phyloP scores from a whole-genome alignment of 1,140 invertebrate species.

The Achatina immaculata region DNA sequence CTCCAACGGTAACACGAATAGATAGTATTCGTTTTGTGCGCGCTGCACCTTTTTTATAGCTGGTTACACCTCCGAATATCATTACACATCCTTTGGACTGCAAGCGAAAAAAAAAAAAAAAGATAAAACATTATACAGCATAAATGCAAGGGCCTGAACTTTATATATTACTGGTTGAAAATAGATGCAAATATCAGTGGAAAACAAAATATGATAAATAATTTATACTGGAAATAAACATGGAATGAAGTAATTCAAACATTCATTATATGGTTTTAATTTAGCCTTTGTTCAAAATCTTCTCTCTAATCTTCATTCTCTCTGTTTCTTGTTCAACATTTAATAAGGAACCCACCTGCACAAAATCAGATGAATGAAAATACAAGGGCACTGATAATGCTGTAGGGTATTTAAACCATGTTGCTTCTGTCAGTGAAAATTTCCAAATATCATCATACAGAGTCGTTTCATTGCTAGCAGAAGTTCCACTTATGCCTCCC shows the following conservation, averaged over 20 bases:
- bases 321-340: too few relatives aligned
- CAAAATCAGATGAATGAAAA: constrained; percentile 36
- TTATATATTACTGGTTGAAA: too few relatives aligned
- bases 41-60: neutral
- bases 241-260: too few relatives aligned
- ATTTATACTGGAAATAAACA: too few relatives aligned
- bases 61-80: constrained; percentile 29
- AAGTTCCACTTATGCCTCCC: constrained; percentile 6
- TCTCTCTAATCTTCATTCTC: too few relatives aligned
- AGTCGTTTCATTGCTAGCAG: neutral
- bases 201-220: too few relatives aligned
- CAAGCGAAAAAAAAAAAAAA: constrained; percentile 6
- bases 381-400: constrained; percentile 25
- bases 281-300: too few relatives aligned
- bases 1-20: constrained; percentile 17
- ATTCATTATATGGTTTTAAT: too few relatives aligned
- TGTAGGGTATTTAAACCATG: constrained; percentile 31
- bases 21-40: constrained; percentile 3
- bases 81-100: constrained; percentile 21
- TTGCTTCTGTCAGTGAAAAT: constrained; percentile 10
- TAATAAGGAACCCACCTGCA: too few relatives aligned
- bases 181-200: too few relatives aligned
- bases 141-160: too few relatives aligned
- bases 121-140: neutral
- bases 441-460: constrained; percentile 39